These are phyloP conservation scores for Chlorodrepanis virens DNA, from an alignment of 2,113 vertebrate species.

Conservation along the genomic window DNA sequence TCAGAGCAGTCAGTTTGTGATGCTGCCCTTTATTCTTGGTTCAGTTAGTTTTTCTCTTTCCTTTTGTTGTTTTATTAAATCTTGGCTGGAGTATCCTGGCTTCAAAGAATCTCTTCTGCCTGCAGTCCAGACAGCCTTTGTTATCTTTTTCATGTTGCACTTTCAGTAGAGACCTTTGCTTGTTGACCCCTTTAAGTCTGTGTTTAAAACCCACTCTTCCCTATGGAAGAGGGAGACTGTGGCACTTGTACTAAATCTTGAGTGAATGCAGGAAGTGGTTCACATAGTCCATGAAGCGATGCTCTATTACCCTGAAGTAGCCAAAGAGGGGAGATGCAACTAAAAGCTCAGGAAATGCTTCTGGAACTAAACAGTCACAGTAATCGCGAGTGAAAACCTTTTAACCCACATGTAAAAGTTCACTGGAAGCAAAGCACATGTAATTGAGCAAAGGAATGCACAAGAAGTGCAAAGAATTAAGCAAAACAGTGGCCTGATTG, in stretches of 20 bases:
- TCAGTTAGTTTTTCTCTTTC: background rate
- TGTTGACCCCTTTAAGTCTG: background rate
- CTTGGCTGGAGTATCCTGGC: background rate
- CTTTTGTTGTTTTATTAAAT: constrained; percentile 48
- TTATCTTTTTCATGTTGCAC: background rate
- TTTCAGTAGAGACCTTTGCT: background rate
- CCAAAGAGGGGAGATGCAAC: background rate
- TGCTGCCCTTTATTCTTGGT: constrained; percentile 16
- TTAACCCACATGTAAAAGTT: background rate
- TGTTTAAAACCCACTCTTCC: background rate
- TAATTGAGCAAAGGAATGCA: background rate
- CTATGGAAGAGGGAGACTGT: background rate
- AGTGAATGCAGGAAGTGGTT: background rate
- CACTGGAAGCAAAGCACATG: background rate
- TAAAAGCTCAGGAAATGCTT: background rate
- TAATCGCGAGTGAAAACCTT: constrained; percentile 9
- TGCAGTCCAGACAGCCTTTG: background rate
- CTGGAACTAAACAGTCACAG: background rate
- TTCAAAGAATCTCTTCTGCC: constrained; percentile 24
- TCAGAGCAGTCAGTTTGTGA: background rate
- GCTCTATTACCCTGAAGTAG: background rate
- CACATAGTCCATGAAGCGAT: background rate
- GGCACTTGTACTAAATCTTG: background rate
- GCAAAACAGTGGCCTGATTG: background rate
- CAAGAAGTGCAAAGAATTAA: background rate